phyloP scores from a whole-genome alignment of 92 coral and sea anemone genomes.

The Ricordea florida region DNA sequence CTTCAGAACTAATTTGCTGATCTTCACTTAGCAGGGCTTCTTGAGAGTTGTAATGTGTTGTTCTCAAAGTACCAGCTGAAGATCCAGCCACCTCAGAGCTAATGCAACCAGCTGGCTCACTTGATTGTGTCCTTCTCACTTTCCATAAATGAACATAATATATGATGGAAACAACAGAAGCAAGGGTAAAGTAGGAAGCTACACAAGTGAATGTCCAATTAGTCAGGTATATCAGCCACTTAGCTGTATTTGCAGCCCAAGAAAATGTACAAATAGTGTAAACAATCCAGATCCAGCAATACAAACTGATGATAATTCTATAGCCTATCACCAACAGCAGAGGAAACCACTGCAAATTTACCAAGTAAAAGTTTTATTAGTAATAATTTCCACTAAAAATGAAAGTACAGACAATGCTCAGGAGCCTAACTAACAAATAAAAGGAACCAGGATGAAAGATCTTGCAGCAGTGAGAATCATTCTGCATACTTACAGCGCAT shows the following conservation, averaged over 20 bases:
- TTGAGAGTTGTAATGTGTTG: too few relatives aligned
- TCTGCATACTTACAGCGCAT: too few relatives aligned
- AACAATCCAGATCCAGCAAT: slow-evolving; percentile 69
- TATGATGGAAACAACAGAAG: slow-evolving; percentile 14
- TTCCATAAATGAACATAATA: not conserved
- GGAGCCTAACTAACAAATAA: too few relatives aligned
- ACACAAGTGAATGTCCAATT: slow-evolving; percentile 69
- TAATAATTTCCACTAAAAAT: not conserved
- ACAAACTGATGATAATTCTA: slow-evolving; percentile 54
- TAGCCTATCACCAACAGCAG: slow-evolving; percentile 32
- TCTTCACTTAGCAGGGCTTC: too few relatives aligned
- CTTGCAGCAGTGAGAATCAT: too few relatives aligned
- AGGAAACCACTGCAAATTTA: slow-evolving; percentile 54
- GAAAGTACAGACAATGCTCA: not conserved
- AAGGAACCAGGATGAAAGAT: too few relatives aligned
- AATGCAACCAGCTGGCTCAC: not conserved
- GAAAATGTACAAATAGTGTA: slow-evolving; percentile 62
- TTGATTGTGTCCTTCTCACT: not conserved
- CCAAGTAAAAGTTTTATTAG: not conserved
- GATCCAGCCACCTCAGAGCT: not conserved
- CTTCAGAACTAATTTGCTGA: not conserved
- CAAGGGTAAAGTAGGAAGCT: slow-evolving; percentile 55
- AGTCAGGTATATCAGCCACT: slow-evolving; percentile 79
- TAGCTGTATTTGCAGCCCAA: slow-evolving; percentile 37
- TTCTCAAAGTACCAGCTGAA: too few relatives aligned